These are phyloP conservation scores for Spea multiplicata DNA, from an alignment of 2,113 vertebrate species.

Conservation along the genomic window DNA sequence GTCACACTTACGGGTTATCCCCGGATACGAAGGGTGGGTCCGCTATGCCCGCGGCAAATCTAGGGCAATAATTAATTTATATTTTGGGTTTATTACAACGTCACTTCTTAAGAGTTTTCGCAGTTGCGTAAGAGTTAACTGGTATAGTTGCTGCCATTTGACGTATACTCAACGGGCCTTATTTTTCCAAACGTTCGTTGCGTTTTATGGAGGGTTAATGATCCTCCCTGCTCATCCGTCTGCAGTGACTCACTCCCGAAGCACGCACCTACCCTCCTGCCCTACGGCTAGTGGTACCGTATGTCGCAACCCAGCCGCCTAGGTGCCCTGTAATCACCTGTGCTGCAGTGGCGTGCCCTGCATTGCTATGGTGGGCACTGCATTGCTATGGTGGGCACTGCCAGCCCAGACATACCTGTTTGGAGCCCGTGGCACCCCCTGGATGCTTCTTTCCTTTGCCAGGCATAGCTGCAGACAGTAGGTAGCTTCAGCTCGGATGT, in stretches of 20 bases:
- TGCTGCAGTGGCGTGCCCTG: not conserved
- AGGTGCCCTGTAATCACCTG: not conserved
- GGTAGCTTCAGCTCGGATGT: not conserved
- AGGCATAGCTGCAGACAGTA: conserved; percentile 7
- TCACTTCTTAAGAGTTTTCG: no score
- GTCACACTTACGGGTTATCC: conserved; percentile 3
- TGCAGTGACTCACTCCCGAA: conserved; percentile 9
- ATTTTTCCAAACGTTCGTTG: no score
- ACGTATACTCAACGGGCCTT: no score
- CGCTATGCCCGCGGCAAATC: not conserved
- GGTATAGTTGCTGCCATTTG: no score
- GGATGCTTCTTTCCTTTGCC: conserved; percentile 17
- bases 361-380: not conserved
- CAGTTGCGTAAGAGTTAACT: no score
- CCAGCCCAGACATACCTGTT: conserved; percentile 14
- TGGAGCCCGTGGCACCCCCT: conserved; percentile 23
- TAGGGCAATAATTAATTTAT: not conserved
- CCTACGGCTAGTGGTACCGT: not conserved
- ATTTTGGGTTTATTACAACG: not conserved
- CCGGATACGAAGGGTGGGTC: not conserved
- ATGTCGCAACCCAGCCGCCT: not conserved
- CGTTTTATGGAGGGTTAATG: no score
- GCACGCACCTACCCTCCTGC: not conserved
- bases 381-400: not conserved
- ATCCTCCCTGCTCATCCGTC: conserved; percentile 1